Evolutionary conservation across 2,888 invertebrate species (phyloP).

Genomic region (Drosophila greeni): DNA sequence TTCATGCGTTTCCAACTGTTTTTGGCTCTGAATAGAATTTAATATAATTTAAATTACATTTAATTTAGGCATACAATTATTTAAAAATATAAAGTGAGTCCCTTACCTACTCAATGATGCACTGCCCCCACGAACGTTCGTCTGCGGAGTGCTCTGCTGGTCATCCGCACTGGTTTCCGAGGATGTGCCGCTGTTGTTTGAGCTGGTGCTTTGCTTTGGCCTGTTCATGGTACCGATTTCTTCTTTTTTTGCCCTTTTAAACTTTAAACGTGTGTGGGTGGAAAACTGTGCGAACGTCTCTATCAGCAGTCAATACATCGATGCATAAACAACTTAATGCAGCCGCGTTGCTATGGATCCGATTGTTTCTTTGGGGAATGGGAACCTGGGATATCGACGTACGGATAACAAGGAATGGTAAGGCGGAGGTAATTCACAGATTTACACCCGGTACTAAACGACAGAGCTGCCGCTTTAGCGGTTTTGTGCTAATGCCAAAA

Average conservation of each 20-base stretch:
- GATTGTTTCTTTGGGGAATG: conserved; percentile 2
- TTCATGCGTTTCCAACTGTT: conserved; percentile 77
- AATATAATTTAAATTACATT: neutral
- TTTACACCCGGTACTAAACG: neutral
- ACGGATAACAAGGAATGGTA: conserved; percentile 1
- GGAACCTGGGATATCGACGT: conserved; percentile 15
- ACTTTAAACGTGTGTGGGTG: conserved; percentile 50
- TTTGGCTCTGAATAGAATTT: conserved; percentile 58
- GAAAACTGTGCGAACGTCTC: conserved; percentile 31
- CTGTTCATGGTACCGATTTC: conserved; percentile 50
- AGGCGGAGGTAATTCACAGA: conserved; percentile 9
- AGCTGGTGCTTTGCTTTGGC: conserved; percentile 39
- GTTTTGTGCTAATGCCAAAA: neutral
- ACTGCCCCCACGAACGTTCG: conserved; percentile 35
- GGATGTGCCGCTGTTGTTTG: conserved; percentile 75
- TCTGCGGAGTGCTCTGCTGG: conserved; percentile 37
- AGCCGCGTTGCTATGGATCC: conserved; percentile 49
- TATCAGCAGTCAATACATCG: conserved; percentile 59
- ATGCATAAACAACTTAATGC: conserved; percentile 55
- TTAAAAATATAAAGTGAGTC: neutral
- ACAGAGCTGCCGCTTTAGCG: conserved; percentile 6
- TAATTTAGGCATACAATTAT: too few relatives aligned
- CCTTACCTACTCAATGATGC: conserved; percentile 55
- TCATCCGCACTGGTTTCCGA: conserved; percentile 77
- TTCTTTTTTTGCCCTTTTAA: conserved; percentile 43